Evolutionary conservation across 2,797 vertebrate genomes (phyloP), one percentile per base, ranked within the genome.

Genomic region (Menidia menidia): DNA sequence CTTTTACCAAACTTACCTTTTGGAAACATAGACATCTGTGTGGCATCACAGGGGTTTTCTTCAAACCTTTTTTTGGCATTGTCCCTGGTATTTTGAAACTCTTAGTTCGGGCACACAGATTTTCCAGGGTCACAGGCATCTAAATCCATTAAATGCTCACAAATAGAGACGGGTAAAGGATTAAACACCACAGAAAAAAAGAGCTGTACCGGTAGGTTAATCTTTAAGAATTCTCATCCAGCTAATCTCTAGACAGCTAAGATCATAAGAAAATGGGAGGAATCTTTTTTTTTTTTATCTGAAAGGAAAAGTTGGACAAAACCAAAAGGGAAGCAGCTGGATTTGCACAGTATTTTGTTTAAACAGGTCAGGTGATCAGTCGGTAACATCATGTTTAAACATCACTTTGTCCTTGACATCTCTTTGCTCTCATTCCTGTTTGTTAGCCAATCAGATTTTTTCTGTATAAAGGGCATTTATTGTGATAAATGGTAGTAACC

Each of bases 381-480:
- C 5, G 4, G 53, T 47, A 47, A 1, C 44, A 10, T 60, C 19
- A 5, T 71, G 50, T 81, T 70, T 71, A 41, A 65, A 50, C 57
- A 65, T 67, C 31, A 12, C 4, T 10, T 39, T 45, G 71, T 77
- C 74, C 69, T 83, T 76, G 62, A 47, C 44, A 33, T 32, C 14
- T 32, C 16, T 39, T 4, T 48, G 50, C 25, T 57, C 35, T 66
- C 13, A 1, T 64, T 18, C 35, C 8, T 30, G 64, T 68, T 8
- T 60, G 11, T 62, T 54, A 53, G 51, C 64, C 62, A 53, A 44
- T 77, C 64, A 57, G 55, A 45, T 79, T 69, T 48, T 39, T 33
- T 66, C 64, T 58, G 58, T 42, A 50, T 48, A 71, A 68, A 71
- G 65, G 59, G 25, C 41, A 48, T 58, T 63, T 5, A 48, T 2